These are phyloP conservation scores for Spilogale gracilis DNA, from an alignment of 2,113 vertebrate genomes.

Conservation along the genomic window DNA sequence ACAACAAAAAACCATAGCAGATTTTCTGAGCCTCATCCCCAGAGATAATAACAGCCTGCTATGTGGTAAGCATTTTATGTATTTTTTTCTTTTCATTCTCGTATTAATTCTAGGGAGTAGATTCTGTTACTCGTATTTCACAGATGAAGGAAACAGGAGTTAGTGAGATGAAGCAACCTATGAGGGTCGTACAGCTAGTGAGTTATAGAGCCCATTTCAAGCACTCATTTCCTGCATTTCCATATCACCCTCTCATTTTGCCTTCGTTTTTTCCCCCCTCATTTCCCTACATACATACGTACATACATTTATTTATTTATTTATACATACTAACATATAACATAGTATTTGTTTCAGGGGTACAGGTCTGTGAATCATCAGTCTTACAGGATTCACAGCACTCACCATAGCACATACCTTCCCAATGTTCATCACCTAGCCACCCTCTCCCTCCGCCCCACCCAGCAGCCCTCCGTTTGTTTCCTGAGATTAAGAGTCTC, in stretches of 20 bases:
- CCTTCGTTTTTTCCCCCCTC: too few relatives aligned
- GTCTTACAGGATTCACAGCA: too few relatives aligned
- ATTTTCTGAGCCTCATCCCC: not conserved
- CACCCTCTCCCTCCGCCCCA: too few relatives aligned
- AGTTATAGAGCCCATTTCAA: not conserved
- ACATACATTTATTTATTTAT: too few relatives aligned
- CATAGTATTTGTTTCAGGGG: too few relatives aligned
- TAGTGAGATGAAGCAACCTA: not conserved
- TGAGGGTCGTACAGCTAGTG: not conserved
- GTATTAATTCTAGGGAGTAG: not conserved
- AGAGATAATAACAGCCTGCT: not conserved
- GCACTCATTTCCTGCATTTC: not conserved
- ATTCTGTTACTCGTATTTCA: not conserved
- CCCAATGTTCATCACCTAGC: too few relatives aligned
- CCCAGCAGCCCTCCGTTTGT: too few relatives aligned
- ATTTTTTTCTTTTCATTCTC: slow-evolving; percentile 10
- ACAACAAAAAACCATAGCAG: not conserved
- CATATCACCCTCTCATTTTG: not conserved
- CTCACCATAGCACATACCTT: too few relatives aligned
- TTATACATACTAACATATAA: too few relatives aligned
- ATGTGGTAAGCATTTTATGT: not conserved
- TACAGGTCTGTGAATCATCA: too few relatives aligned
- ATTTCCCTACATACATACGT: too few relatives aligned
- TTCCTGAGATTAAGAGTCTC: too few relatives aligned
- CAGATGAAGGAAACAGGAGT: not conserved